Evolutionary conservation across 2,888 invertebrate genomes (phyloP).

Genomic region (Polymixis lichenea): DNA sequence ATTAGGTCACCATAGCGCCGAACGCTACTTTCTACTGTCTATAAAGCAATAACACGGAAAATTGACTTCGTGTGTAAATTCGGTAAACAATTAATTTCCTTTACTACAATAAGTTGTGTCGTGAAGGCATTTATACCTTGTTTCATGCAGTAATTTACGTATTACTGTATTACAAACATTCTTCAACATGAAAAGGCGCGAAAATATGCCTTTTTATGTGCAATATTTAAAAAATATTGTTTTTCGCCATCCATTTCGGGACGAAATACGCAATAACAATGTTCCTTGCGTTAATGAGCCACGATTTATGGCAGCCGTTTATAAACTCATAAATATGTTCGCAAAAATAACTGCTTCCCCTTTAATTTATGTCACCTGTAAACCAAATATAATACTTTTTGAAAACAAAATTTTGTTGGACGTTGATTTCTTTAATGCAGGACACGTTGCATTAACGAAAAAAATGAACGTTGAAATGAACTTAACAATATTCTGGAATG

Average conservation of each 20-base stretch:
- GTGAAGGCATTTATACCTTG: constrained; percentile 18
- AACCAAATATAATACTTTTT: constrained; percentile 45
- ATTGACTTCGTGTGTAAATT: neutral
- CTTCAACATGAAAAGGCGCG: constrained; percentile 8
- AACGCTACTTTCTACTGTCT: too few species aligned
- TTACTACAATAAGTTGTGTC: constrained; percentile 1
- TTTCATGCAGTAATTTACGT: constrained; percentile 15
- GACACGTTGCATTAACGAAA: constrained; percentile 21
- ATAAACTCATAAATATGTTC: constrained; percentile 65
- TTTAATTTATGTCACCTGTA: constrained; percentile 62
- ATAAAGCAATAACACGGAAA: neutral
- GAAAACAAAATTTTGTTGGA: constrained; percentile 30
- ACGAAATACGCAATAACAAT: constrained; percentile 52
- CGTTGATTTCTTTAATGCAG: constrained; percentile 17
- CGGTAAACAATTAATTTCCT: neutral
- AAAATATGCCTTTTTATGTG: constrained; percentile 38
- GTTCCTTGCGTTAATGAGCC: constrained; percentile 60
- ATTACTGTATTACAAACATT: constrained; percentile 38
- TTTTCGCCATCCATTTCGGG: constrained; percentile 30
- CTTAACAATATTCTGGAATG: neutral
- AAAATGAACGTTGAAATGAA: too few species aligned
- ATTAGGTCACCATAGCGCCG: too few species aligned
- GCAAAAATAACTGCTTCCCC: constrained; percentile 60
- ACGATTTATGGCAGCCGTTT: constrained; percentile 62
- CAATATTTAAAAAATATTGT: constrained; percentile 47